Percentiles rank a stretch among this genome's conserved stretches.
Evolutionary conservation across 2,113 vertebrate species (phyloP).

Genomic region (Noctilio leporinus): DNA sequence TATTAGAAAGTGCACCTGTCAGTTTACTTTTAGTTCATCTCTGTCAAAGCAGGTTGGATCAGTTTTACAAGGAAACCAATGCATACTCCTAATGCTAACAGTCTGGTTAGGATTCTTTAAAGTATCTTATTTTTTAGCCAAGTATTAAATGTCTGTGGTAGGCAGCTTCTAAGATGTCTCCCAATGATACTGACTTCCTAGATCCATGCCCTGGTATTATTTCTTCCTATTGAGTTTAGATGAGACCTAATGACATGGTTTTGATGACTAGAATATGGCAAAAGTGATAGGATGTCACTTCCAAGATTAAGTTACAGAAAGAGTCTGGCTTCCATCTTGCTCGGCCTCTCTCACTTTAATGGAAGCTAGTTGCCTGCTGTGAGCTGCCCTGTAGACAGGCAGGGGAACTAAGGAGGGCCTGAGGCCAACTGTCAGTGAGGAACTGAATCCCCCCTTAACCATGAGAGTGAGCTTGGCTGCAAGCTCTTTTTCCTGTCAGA

Average conservation of each 20-base stretch:
- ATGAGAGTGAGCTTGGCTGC: neutral
- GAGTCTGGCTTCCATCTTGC: neutral
- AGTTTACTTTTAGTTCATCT: constrained; percentile 4
- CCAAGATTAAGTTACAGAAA: neutral
- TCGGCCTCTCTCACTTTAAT: neutral
- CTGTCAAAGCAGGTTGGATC: neutral
- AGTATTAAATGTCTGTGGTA: neutral
- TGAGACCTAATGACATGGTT: neutral
- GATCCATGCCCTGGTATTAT: neutral
- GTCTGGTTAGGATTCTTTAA: neutral
- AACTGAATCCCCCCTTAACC: neutral
- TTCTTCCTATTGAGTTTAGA: neutral
- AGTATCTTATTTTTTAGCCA: constrained; percentile 6
- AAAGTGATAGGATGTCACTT: neutral
- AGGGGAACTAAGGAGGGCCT: neutral
- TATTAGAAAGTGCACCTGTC: constrained; percentile 4
- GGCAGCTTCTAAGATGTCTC: neutral
- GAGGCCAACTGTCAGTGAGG: neutral
- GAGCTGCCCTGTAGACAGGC: neutral
- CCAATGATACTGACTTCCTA: neutral
- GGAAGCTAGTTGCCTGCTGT: neutral
- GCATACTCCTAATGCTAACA: neutral
- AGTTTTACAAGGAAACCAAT: neutral
- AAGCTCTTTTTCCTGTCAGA: neutral
- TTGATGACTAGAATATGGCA: neutral